Evolutionary conservation across 1,140 invertebrate genomes (phyloP).

Genomic region (Diorhabda carinulata): DNA sequence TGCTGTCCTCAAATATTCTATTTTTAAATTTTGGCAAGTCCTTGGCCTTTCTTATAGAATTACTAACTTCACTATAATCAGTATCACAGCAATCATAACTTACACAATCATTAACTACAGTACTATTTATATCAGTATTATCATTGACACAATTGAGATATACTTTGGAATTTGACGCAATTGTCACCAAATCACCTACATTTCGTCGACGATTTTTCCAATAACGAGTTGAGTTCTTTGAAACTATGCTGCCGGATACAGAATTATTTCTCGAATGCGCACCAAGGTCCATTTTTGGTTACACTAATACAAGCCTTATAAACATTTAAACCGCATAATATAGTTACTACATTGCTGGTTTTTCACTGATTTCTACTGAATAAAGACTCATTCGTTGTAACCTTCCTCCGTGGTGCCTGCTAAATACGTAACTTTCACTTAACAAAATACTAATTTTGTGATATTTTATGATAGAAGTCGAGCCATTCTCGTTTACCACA

Average conservation of each 20-base stretch:
- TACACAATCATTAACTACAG: background rate
- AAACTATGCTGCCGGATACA: background rate
- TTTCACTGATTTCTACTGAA: background rate
- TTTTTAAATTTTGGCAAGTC: constrained; percentile 36
- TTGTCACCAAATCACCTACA: constrained; percentile 41
- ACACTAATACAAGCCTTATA: background rate
- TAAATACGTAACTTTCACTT: background rate
- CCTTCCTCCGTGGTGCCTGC: constrained; percentile 5
- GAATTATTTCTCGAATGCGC: constrained; percentile 8
- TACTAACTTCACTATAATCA: constrained; percentile 21
- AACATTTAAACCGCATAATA: background rate
- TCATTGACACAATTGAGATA: constrained; percentile 19
- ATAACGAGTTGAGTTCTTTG: background rate
- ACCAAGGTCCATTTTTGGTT: constrained; percentile 7
- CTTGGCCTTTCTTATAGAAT: constrained; percentile 27
- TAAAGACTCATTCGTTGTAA: constrained; percentile 2
- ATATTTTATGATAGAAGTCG: background rate
- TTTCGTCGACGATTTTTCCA: constrained; percentile 30
- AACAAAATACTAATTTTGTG: background rate
- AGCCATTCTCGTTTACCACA: background rate
- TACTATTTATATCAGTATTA: constrained; percentile 7
- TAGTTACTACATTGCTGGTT: background rate
- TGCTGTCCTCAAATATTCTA: constrained; percentile 37
- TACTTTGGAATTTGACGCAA: constrained; percentile 39
- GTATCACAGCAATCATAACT: constrained; percentile 18